A percentile compares a stretch with the other conserved stretches of the same genome.
Conservation (phyloP, 2,888 invertebrate species). For the Noctuana brunneofusca region DNA sequence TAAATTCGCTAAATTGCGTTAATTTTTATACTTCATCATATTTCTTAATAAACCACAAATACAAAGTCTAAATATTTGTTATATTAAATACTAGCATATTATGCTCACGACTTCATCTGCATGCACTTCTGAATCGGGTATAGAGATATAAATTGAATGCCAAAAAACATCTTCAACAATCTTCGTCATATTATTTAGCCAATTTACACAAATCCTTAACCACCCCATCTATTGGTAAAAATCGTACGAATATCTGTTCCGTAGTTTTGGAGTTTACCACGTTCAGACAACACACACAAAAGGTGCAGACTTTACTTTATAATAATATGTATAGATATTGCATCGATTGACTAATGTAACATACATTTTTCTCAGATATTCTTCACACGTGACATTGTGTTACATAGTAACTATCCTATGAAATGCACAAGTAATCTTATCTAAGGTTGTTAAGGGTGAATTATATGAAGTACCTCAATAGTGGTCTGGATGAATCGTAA, state of each 20-base stretch:
- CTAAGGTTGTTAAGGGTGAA: conserved; percentile 10
- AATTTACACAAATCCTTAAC: too few relatives aligned
- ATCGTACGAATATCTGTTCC: too few relatives aligned
- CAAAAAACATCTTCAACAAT: too few relatives aligned
- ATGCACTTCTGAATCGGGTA: too few relatives aligned
- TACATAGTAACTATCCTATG: conserved; percentile 42
- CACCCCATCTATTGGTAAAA: too few relatives aligned
- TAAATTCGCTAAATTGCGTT: conserved; percentile 59
- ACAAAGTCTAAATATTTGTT: conserved; percentile 42
- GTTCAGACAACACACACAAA: too few relatives aligned
- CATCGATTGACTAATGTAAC: conserved; percentile 63
- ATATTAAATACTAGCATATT: conserved; percentile 52
- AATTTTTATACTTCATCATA: conserved; percentile 64
- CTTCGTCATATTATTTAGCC: too few relatives aligned
- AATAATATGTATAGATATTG: too few relatives aligned
- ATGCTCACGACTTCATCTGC: too few relatives aligned
- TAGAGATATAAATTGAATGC: too few relatives aligned
- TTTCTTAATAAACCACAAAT: conserved; percentile 62
- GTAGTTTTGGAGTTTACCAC: too few relatives aligned
- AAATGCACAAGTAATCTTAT: conserved; percentile 50
- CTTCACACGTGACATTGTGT: conserved; percentile 42
- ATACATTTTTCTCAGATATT: conserved; percentile 43
- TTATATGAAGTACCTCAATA: conserved; percentile 14
- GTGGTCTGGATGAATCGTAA: conserved; percentile 9
- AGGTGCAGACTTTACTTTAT: too few relatives aligned